These are phyloP conservation scores for Cynaeus angustus DNA, from an alignment of 2,888 invertebrate species.

Conservation along the genomic window DNA sequence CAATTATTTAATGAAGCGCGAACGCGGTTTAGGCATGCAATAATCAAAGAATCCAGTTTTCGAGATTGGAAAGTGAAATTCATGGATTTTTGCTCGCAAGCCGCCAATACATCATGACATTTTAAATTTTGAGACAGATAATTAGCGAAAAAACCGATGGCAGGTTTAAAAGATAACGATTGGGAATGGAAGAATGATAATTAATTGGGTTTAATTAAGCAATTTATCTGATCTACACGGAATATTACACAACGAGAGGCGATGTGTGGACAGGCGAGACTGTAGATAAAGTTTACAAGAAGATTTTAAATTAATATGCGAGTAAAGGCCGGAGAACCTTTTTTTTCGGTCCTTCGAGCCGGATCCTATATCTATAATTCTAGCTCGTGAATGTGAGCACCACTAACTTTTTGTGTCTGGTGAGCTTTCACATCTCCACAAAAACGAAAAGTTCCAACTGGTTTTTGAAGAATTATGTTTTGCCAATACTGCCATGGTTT, in stretches of 20 bases:
- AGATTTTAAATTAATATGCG: not conserved
- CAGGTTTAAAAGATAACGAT: constrained; percentile 6
- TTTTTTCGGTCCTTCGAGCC: not conserved
- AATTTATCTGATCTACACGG: constrained; percentile 13
- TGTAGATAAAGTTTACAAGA: not conserved
- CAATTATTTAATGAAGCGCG: too few relatives aligned
- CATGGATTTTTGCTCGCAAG: not conserved
- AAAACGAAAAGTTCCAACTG: constrained; percentile 22
- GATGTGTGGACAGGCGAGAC: not conserved
- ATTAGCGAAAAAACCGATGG: constrained; percentile 15
- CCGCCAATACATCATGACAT: constrained; percentile 30
- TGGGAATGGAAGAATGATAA: constrained; percentile 8
- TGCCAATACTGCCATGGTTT: constrained; percentile 23
- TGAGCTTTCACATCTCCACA: constrained; percentile 12
- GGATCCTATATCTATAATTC: not conserved
- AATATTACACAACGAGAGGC: not conserved
- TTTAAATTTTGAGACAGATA: constrained; percentile 26
- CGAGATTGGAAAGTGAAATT: constrained; percentile 15
- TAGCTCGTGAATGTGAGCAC: not conserved
- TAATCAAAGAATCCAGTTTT: not conserved
- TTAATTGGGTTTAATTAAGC: constrained; percentile 20
- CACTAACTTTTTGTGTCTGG: not conserved
- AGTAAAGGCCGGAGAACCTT: too few relatives aligned
- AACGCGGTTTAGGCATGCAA: too few relatives aligned
- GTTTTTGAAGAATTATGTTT: constrained; percentile 31